Evolutionary conservation across 1,140 invertebrate genomes (phyloP), one percentile per base, ranked within the genome.

Genomic region (Nebria ingens): DNA sequence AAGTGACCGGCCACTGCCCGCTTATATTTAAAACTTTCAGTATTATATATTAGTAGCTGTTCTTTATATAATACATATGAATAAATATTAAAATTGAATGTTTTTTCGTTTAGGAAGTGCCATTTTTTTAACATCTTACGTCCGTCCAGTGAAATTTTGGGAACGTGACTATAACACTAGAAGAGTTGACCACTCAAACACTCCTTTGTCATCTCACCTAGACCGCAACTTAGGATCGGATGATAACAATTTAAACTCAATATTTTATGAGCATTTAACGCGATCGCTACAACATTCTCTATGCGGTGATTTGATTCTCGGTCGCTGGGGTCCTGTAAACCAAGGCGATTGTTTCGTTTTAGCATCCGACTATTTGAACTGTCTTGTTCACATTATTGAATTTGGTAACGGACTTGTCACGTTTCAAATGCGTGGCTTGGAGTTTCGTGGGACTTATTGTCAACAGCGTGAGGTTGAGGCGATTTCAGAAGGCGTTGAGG

Each of bases 191-290:
- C 93, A 98, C 71, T 95, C 92, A 3, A 99, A 98, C 70, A 98
- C 95, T 0, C 78, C 95, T 25, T 81, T 99, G 3, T 91, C 91
- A 1, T 91, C 92, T 20, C 95, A 99, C 70, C 71, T 99, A 17
- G 96, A 99, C 58, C 79, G 93, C 21, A 97, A 97, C 75, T 80
- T 97, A 21, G 92, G 92, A 51, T 87, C 92, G 60, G 97, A 99
- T 73, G 96, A 99, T 67, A 98, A 98, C 72, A 99, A 99, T 73
- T 71, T 99, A 12, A 99, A 99, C 72, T 97, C 95, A 0, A 98
- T 99, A 65, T 99, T 99, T 76, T 99, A 99, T 67, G 97, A 99
- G 74, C 97, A 99, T 72, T 74, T 99, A 15, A 98, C 96, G 0
- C 82, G 94, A 25, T 97, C 94, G 0, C 71, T 99, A 29, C 97